Base-by-base conservation (phyloP, 2,888 invertebrate genomes). In the Drosophila neotestacea region DNA sequence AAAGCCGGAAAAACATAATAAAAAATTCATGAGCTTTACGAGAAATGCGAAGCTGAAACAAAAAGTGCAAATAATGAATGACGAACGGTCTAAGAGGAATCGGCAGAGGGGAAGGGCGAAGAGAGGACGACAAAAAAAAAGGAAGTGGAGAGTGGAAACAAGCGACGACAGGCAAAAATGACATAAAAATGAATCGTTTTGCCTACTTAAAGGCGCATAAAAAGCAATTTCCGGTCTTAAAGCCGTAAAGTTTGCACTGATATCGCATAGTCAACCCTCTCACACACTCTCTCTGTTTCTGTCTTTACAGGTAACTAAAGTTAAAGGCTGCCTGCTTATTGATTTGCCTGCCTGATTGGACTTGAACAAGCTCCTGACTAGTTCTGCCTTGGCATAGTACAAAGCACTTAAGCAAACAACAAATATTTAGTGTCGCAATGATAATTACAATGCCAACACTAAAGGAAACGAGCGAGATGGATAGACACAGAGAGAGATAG, bases 181-280 rank as follows among this genome's bases (percentile, higher is more conserved):
- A 88, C 86, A 85, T 88, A 75, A 86, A 85, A 89, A 85, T 85
- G 74, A 89, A 89, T 77, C 85, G 89, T 87, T 83, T 88, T 88
- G 82, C 78, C 90, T 81, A 88, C 87, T 87, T 87, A 90, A 85
- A 87, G 85, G 75, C 89, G 80, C 87, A 89, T 87, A 90, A 90
- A 87, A 87, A 79, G 77, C 79, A 84, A 86, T 89, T 88, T 83
- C 75, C 70, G 74, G 62, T 55, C 66, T 83, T 86, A 66, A 86
- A 86, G 89, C 74, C 84, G 56, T 88, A 81, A 83, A 86, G 68
- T 62, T 77, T 69, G 84, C 84, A 70, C 55, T 51, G 71, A 69
- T 80, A 71, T 70, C 50, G 22, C 22, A 30, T 27, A 30, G 7
- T 54, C 30, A 44, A 41, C 38, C 32, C 16, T 32, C 42, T 41